Evolutionary conservation across 2,888 invertebrate genomes (phyloP).

Genomic region (Tinea trinotella): DNA sequence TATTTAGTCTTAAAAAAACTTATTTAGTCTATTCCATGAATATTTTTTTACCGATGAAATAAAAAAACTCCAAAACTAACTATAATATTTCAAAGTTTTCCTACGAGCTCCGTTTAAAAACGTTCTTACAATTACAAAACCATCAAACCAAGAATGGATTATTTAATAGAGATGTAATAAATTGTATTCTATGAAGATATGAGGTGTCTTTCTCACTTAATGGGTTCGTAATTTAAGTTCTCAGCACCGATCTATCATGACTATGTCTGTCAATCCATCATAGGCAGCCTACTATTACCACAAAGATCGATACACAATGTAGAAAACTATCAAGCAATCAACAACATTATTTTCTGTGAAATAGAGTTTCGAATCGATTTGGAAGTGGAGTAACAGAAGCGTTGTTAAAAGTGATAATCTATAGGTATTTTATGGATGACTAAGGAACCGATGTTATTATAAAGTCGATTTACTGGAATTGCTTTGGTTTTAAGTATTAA

Average conservation of each 20-base stretch:
- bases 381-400: background rate
- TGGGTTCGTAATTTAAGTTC: conserved; percentile 18
- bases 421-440: background rate
- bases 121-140: background rate
- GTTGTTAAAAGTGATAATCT: background rate
- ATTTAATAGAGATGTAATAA: conserved; percentile 17
- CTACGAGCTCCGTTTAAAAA: background rate
- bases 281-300: background rate
- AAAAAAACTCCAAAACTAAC: too few relatives aligned
- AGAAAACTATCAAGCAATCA: background rate
- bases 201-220: conserved; percentile 16
- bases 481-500: background rate
- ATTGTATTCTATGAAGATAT: conserved; percentile 16
- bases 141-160: background rate
- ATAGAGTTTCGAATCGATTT: background rate
- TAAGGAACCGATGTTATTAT: background rate
- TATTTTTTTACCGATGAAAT: too few relatives aligned
- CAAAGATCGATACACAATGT: background rate
- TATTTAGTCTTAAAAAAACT: too few relatives aligned
- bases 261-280: conserved; percentile 14
- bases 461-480: background rate
- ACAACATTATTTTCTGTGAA: background rate
- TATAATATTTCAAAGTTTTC: background rate
- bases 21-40: too few relatives aligned
- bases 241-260: conserved; percentile 17